Evolutionary conservation across 2,113 vertebrate species (phyloP), one percentile per base, ranked within the genome.

Genomic region (Megalops atlanticus): DNA sequence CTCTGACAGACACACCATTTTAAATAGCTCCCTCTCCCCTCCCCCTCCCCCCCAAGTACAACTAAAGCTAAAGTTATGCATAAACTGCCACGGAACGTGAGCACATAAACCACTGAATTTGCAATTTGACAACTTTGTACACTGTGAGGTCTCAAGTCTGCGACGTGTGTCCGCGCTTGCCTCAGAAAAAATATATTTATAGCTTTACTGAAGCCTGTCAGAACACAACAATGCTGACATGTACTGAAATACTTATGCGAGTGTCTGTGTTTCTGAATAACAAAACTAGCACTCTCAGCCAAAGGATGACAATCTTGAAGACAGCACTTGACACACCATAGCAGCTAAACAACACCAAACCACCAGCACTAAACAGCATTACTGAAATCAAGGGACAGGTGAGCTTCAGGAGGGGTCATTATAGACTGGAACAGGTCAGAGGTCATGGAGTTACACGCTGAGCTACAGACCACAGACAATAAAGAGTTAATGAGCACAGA

Each of bases 321-420:
- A 89, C 84, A 88, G 82, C 85, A 91, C 86, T 86, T 76, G 77
- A 90, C 88, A 83, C 40, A 52, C 86, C 86, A 89, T 86, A 84
- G 81, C 68, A 70, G 85, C 85, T 85, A 81, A 86, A 92, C 84
- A 45, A 89, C 90, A 94, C 87, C 8, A 89, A 86, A 88, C 87
- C 89, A 93, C 88, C 89, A 88, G 86, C 91, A 94, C 92, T 40
- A 89, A 86, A 92, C 87, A 38, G 85, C 86, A 91, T 87, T 82
- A 92, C 88, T 83, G 82, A 84, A 76, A 88, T 77, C 7, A 74
- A 27, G 73, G 82, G 72, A 79, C 64, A 75, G 71, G 36, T 77
- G 85, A 78, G 88, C 73, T 80, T 41, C 3, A 10, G n/a, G 70
- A 39, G 7, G 21, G 36, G 39, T 69, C 79, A 83, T 76, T 81